These are phyloP conservation scores for Agrochola circellaris DNA, from an alignment of 2,888 invertebrate genomes.

Conservation along the genomic window DNA sequence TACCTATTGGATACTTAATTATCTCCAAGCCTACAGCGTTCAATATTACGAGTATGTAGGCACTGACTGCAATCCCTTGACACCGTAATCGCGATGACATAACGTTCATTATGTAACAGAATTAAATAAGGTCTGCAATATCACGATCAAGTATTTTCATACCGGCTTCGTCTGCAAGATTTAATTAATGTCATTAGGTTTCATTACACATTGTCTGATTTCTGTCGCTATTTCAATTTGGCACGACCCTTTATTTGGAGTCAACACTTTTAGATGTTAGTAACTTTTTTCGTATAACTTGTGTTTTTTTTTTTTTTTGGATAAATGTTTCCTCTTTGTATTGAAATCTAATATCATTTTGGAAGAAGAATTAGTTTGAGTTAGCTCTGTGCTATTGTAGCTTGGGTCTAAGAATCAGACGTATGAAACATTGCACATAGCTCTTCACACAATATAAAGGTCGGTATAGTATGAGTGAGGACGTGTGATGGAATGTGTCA, in stretches of 20 bases:
- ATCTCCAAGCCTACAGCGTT: conserved; percentile 16
- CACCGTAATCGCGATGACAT: conserved; percentile 53
- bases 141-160: conserved; percentile 37
- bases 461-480: conserved; percentile 26
- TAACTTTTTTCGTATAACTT: background rate
- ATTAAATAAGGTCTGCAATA: conserved; percentile 45
- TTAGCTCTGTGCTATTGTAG: background rate
- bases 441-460: conserved; percentile 16
- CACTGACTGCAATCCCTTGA: conserved; percentile 50
- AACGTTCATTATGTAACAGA: conserved; percentile 47
- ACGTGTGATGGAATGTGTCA: conserved; percentile 53
- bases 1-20: conserved; percentile 13
- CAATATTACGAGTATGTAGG: conserved; percentile 20
- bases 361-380: background rate
- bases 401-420: background rate
- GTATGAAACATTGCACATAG: background rate
- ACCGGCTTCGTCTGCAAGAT: conserved; percentile 4
- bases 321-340: too few species aligned
- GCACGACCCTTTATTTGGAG: background rate
- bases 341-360: background rate
- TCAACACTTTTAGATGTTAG: background rate
- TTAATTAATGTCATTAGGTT: conserved; percentile 15
- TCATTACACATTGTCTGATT: conserved; percentile 20
- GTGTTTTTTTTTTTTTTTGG: too few species aligned
- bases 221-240: conserved; percentile 7